These are phyloP conservation scores for Neocloeon triangulifer DNA, from an alignment of 1,140 invertebrate species.

Conservation along the genomic window DNA sequence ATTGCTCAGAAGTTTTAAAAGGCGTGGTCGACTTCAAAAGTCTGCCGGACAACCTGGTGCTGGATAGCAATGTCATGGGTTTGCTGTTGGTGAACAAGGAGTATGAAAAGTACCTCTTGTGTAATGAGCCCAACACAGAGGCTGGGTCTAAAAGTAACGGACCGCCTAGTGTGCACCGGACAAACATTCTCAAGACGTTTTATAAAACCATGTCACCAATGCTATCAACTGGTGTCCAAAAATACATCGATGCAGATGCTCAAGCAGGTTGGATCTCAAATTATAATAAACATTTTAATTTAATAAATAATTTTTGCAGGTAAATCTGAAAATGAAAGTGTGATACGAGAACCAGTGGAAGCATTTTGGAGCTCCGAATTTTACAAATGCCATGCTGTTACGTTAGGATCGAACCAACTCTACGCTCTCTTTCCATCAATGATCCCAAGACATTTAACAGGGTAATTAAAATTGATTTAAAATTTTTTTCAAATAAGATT, in stretches of 20 bases:
- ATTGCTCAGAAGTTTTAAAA: constrained; percentile 37
- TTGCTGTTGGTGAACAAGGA: constrained; percentile 26
- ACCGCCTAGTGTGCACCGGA: constrained; percentile 6
- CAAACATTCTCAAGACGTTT: constrained; percentile 15
- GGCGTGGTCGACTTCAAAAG: constrained; percentile 31
- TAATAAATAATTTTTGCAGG: too few species aligned
- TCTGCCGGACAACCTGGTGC: too few species aligned
- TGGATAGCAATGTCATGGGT: constrained; percentile 38
- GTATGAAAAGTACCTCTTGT: not conserved
- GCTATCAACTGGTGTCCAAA: too few species aligned
- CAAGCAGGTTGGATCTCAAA: too few species aligned
- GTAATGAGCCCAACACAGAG: not conserved
- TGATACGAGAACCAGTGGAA: constrained; percentile 25
- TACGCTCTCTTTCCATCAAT: constrained; percentile 42
- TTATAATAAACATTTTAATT: too few species aligned
- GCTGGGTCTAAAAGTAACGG: constrained; percentile 8
- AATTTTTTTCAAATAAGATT: not conserved
- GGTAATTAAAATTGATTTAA: constrained; percentile 18
- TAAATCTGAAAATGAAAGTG: too few species aligned
- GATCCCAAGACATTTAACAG: constrained; percentile 41
- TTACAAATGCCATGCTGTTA: constrained; percentile 56
- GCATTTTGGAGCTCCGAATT: constrained; percentile 64
- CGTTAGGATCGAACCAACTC: constrained; percentile 31
- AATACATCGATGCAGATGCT: too few species aligned
- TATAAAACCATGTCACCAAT: constrained; percentile 8